phyloP scores from a whole-genome alignment of 2,888 invertebrate genomes.

The Epiblema foenella region DNA sequence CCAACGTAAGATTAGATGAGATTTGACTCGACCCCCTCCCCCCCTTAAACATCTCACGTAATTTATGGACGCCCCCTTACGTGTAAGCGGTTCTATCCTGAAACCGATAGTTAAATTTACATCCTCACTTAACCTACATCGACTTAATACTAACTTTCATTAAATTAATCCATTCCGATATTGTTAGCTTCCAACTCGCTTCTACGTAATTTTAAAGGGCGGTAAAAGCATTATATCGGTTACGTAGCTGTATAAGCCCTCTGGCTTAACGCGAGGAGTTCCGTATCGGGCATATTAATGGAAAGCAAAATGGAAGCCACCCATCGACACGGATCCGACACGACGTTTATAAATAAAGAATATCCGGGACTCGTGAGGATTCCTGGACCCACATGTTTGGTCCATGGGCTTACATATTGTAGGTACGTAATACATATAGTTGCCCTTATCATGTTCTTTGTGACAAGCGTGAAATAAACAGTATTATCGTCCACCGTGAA shows the following conservation, averaged over 20 bases:
- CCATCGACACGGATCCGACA: conserved; percentile 24
- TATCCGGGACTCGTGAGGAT: neutral
- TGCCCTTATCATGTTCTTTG: neutral
- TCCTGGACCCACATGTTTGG: neutral
- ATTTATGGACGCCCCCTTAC: too few species aligned
- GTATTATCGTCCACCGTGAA: conserved; percentile 2
- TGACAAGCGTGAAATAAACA: conserved; percentile 22
- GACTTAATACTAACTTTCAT: conserved; percentile 1
- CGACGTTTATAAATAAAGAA: conserved; percentile 24
- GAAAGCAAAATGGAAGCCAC: conserved; percentile 26
- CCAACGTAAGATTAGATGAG: too few species aligned
- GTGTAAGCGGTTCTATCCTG: too few species aligned
- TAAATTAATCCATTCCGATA: conserved; percentile 5
- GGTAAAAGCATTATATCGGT: neutral
- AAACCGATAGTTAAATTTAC: neutral
- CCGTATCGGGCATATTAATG: conserved; percentile 21
- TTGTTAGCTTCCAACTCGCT: neutral
- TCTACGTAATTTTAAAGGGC: neutral
- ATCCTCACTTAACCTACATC: neutral
- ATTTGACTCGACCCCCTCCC: too few species aligned
- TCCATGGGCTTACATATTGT: neutral
- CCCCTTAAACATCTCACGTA: too few species aligned
- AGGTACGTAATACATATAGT: neutral
- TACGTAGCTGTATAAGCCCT: neutral
- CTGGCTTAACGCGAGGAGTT: neutral